These are phyloP conservation scores for Drosophila recens DNA, from an alignment of 2,888 invertebrate genomes.

Conservation along the genomic window DNA sequence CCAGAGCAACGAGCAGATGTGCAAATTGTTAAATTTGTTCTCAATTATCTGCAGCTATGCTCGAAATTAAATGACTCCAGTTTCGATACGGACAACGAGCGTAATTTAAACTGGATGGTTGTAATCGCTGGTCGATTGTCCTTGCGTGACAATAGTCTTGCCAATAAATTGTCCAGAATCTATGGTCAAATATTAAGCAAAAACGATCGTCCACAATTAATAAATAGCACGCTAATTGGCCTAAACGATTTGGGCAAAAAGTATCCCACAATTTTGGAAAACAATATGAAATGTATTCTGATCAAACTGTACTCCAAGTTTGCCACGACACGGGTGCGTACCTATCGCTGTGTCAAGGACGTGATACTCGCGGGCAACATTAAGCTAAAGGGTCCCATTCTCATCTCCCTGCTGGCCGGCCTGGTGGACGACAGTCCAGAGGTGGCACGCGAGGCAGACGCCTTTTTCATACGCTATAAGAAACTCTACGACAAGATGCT, in stretches of 20 bases:
- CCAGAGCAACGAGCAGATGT: constrained; percentile 64
- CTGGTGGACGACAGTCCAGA: constrained; percentile 80
- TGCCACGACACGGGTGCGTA: constrained; percentile 81
- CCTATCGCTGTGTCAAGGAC: constrained; percentile 83
- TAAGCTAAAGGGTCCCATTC: constrained; percentile 82
- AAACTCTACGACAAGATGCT: constrained; percentile 68
- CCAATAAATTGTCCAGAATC: constrained; percentile 53
- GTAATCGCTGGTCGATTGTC: constrained; percentile 81
- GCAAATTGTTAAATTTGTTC: constrained; percentile 74
- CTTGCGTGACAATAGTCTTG: constrained; percentile 74
- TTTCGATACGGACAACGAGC: constrained; percentile 82
- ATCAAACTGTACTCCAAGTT: constrained; percentile 81
- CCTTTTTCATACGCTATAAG: constrained; percentile 81
- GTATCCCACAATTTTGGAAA: constrained; percentile 82
- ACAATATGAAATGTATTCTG: constrained; percentile 78
- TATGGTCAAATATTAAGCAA: constrained; percentile 56
- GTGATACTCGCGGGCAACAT: constrained; percentile 83
- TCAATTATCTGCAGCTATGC: constrained; percentile 80
- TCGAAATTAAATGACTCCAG: constrained; percentile 73
- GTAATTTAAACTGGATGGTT: constrained; percentile 84
- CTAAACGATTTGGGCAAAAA: constrained; percentile 84
- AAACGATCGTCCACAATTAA: constrained; percentile 83
- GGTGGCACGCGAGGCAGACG: constrained; percentile 77
- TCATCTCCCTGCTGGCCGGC: constrained; percentile 77
- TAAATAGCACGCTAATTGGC: constrained; percentile 83